Percentiles rank a stretch among this genome's conserved stretches.
These are phyloP conservation scores for Caenorhabditis sp. DNA, from an alignment of 2,888 invertebrate species.

Conservation along the genomic window DNA sequence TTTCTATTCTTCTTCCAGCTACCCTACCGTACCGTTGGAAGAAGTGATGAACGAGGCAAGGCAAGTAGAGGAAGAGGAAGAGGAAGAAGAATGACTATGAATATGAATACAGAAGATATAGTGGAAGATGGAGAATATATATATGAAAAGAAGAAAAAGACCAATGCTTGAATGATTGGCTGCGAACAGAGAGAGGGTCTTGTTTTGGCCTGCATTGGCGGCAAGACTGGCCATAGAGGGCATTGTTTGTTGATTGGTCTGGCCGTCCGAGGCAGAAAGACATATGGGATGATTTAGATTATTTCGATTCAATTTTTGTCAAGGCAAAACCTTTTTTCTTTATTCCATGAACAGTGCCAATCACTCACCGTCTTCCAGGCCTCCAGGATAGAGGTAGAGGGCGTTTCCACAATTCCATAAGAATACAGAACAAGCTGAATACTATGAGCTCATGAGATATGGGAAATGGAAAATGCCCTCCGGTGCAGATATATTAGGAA, in stretches of 20 bases:
- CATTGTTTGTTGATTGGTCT: conserved; percentile 48
- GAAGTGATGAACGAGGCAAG: neutral
- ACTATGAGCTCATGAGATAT: neutral
- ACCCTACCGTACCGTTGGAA: neutral
- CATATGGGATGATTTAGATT: conserved; percentile 14
- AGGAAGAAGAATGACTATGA: neutral
- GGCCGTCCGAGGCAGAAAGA: conserved; percentile 10
- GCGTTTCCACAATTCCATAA: conserved; percentile 24
- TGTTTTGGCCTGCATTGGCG: conserved; percentile 39
- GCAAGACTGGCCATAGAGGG: conserved; percentile 27
- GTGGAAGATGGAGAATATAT: neutral
- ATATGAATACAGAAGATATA: too few relatives aligned
- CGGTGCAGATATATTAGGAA: neutral
- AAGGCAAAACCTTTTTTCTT: too few relatives aligned
- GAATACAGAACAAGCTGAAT: too few relatives aligned
- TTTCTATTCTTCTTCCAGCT: neutral
- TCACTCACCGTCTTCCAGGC: neutral
- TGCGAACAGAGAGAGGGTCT: conserved; percentile 22
- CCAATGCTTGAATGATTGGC: conserved; percentile 11
- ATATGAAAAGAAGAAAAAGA: neutral
- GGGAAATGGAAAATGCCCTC: neutral
- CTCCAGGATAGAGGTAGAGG: conserved; percentile 3
- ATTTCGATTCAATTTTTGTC: too few relatives aligned
- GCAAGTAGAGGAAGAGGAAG: neutral
- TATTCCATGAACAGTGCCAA: neutral